These are phyloP conservation scores for Spisula subtruncata DNA, from an alignment of 2,888 invertebrate species.

Conservation along the genomic window DNA sequence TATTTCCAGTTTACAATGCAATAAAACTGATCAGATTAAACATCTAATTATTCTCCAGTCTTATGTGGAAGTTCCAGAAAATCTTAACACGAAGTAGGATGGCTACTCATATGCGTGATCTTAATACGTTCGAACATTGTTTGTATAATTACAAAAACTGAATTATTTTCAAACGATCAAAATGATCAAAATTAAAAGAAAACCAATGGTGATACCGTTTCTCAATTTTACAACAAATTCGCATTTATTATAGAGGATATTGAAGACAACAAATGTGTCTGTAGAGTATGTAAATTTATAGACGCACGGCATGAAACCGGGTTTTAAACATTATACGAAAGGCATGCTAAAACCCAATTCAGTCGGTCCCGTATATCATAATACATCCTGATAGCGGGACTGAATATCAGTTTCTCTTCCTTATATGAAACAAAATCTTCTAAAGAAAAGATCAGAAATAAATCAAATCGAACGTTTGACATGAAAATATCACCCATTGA, in stretches of 20 bases:
- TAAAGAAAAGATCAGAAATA: slow-evolving; percentile 7
- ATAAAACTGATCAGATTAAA: neutral
- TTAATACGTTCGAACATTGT: too few species aligned
- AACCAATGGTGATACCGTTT: too few species aligned
- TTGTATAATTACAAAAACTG: too few species aligned
- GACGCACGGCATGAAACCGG: neutral
- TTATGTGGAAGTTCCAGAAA: too few species aligned
- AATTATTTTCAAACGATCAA: too few species aligned
- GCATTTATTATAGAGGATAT: too few species aligned
- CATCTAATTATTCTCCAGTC: too few species aligned
- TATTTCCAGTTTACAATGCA: neutral
- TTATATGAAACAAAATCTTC: slow-evolving; percentile 4
- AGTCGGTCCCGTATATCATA: neutral
- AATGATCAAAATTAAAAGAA: too few species aligned
- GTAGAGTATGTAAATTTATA: neutral
- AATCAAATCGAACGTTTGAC: slow-evolving; percentile 38
- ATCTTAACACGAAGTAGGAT: too few species aligned
- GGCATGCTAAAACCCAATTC: neutral
- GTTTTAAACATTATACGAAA: neutral
- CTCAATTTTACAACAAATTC: neutral
- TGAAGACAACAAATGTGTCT: neutral
- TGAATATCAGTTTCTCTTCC: neutral
- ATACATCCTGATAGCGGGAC: neutral
- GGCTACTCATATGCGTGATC: too few species aligned
- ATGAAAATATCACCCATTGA: slow-evolving; percentile 42